Percentiles rank a stretch among this genome's conserved stretches.
Evolutionary conservation across 2,888 invertebrate species (phyloP).

Genomic region (Heliothis peltigera): DNA sequence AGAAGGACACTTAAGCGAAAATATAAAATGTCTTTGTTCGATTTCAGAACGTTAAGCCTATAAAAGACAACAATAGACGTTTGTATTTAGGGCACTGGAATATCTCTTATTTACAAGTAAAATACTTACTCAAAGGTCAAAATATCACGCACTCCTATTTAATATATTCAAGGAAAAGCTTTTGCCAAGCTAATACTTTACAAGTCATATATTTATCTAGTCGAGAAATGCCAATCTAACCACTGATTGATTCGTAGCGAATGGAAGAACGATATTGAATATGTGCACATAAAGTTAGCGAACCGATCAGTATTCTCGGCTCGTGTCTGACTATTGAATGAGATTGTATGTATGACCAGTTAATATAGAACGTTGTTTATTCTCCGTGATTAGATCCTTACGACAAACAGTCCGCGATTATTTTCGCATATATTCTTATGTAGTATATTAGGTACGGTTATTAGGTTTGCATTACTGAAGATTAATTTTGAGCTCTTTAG

Average conservation of each 20-base stretch:
- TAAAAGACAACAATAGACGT: neutral
- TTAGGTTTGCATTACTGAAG: conserved; percentile 16
- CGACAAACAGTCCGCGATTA: conserved; percentile 40
- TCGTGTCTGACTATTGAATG: conserved; percentile 54
- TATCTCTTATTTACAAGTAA: conserved; percentile 25
- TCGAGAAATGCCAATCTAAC: conserved; percentile 28
- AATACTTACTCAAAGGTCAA: conserved; percentile 33
- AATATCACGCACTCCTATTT: conserved; percentile 19
- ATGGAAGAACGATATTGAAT: conserved; percentile 38
- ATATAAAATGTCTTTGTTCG: neutral
- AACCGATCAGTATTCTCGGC: conserved; percentile 23
- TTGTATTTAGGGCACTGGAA: neutral
- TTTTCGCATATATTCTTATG: conserved; percentile 12
- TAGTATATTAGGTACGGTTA: conserved; percentile 25
- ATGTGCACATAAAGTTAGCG: conserved; percentile 23
- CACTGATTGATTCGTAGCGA: conserved; percentile 45
- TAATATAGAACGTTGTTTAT: conserved; percentile 68
- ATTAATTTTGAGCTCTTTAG: conserved; percentile 11
- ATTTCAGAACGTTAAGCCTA: neutral
- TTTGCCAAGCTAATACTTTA: conserved; percentile 30
- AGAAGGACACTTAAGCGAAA: too few species aligned
- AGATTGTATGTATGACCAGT: conserved; percentile 57
- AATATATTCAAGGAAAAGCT: conserved; percentile 20
- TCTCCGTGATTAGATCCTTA: conserved; percentile 71
- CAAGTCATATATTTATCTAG: conserved; percentile 31